Percentiles rank a stretch among this genome's conserved stretches.
Evolutionary conservation across 2,113 vertebrate genomes (phyloP).

Genomic region (Picathartes gymnocephalus): DNA sequence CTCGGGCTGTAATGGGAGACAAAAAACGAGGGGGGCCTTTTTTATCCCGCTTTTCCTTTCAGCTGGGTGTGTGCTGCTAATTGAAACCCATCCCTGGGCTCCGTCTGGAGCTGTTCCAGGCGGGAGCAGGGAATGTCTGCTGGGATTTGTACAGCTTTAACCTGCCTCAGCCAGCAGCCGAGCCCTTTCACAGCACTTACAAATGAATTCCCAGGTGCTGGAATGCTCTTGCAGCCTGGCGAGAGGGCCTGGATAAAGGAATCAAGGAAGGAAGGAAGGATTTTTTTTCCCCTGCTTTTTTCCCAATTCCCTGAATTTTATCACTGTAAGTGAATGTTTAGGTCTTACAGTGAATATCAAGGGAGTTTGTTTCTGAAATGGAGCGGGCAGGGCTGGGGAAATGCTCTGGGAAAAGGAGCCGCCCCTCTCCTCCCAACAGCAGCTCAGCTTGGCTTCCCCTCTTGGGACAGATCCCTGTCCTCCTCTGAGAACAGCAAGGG

Average conservation of each 20-base stretch:
- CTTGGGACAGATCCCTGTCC: too few species aligned
- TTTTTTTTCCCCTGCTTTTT: too few species aligned
- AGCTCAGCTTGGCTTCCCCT: background rate
- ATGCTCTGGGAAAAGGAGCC: background rate
- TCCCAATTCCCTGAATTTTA: too few species aligned
- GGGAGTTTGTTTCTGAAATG: too few species aligned
- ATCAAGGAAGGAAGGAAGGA: background rate
- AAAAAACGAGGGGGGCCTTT: background rate
- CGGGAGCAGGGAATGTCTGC: background rate
- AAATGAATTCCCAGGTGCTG: background rate
- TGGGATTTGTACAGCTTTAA: background rate
- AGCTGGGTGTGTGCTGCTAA: background rate
- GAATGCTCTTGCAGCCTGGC: rapidly evolving
- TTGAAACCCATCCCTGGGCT: background rate
- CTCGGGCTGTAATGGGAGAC: background rate
- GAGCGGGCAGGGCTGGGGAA: too few species aligned
- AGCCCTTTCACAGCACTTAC: background rate
- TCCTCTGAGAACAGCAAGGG: background rate
- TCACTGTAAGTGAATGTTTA: too few species aligned
- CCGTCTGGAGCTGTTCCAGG: background rate
- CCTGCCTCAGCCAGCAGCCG: background rate
- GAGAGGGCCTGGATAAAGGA: background rate
- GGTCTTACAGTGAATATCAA: too few species aligned
- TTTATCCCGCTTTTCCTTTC: background rate
- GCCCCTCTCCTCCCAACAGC: rapidly evolving